phyloP scores from a whole-genome alignment of 2,113 vertebrate genomes.

The Oryzias woworae region DNA sequence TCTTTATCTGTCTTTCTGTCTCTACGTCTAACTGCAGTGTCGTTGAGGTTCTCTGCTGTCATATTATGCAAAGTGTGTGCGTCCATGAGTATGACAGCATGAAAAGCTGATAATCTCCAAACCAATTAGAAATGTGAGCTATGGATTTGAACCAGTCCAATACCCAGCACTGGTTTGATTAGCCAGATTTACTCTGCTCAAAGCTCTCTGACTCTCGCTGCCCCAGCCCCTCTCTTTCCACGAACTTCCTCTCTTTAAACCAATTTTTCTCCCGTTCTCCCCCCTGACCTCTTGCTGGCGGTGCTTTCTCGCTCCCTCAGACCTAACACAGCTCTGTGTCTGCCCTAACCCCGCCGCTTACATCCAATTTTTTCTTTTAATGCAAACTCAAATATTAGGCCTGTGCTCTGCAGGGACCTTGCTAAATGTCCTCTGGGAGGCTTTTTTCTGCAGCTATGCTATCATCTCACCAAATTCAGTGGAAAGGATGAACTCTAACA shows the following conservation, averaged over 20 bases:
- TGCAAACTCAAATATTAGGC: conserved; percentile 51
- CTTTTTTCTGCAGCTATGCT: conserved; percentile 12
- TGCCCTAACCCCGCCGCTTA: conserved; percentile 30
- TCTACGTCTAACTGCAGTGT: conserved; percentile 39
- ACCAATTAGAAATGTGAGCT: conserved; percentile 78
- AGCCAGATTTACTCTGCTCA: conserved; percentile 66
- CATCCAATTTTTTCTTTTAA: conserved; percentile 42
- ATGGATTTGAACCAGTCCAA: conserved; percentile 73
- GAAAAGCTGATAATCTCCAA: conserved; percentile 76
- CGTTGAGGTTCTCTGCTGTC: conserved; percentile 48
- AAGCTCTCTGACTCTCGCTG: conserved; percentile 44
- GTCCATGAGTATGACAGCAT: conserved; percentile 53
- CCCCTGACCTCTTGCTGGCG: conserved; percentile 15
- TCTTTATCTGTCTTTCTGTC: conserved; percentile 31
- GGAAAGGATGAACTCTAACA: conserved; percentile 15
- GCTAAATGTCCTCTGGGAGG: conserved; percentile 30
- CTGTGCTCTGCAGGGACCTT: conserved; percentile 23
- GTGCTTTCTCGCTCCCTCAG: conserved; percentile 21
- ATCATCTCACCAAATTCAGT: conserved; percentile 30
- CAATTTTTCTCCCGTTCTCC: conserved; percentile 16
- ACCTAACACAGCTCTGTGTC: conserved; percentile 22
- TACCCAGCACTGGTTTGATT: conserved; percentile 74
- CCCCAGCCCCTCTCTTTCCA: conserved; percentile 41
- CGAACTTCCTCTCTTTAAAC: conserved; percentile 39
- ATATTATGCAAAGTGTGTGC: conserved; percentile 44